phyloP scores from a whole-genome alignment of 1,140 invertebrate species.

The Mercenaria mercenaria region DNA sequence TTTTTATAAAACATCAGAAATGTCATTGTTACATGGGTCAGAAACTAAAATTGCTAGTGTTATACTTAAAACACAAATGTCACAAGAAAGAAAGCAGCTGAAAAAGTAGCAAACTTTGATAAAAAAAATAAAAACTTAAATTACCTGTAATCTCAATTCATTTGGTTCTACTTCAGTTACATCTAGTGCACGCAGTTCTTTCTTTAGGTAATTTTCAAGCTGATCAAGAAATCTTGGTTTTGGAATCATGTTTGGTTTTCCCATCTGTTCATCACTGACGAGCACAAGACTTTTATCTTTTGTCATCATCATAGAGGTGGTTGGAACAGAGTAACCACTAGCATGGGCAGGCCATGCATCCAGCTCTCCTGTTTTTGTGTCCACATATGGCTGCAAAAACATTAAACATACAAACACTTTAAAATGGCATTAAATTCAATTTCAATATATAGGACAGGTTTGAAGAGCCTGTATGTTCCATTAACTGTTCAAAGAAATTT shows the following conservation, averaged over 20 bases:
- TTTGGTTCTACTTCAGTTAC: slow-evolving; percentile 82
- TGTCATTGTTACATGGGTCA: too few relatives aligned
- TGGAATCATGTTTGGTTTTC: slow-evolving; percentile 83
- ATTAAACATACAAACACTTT: too few relatives aligned
- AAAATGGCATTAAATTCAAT: background rate
- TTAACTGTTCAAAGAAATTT: background rate
- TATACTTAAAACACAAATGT: too few relatives aligned
- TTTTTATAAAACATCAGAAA: too few relatives aligned
- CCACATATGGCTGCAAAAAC: slow-evolving; percentile 83
- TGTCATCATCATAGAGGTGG: slow-evolving; percentile 79
- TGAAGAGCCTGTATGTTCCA: background rate
- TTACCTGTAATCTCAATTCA: slow-evolving; percentile 85
- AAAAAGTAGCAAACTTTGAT: too few relatives aligned
- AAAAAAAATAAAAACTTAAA: too few relatives aligned
- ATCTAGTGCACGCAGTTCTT: slow-evolving; percentile 83
- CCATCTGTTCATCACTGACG: slow-evolving; percentile 81
- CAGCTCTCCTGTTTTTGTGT: slow-evolving; percentile 83
- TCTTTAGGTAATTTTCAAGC: slow-evolving; percentile 85
- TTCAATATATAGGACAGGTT: background rate
- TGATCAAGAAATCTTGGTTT: slow-evolving; percentile 85
- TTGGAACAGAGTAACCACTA: slow-evolving; percentile 78
- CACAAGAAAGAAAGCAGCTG: too few relatives aligned
- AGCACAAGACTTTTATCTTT: slow-evolving; percentile 84
- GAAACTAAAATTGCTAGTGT: too few relatives aligned
- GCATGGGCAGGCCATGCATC: slow-evolving; percentile 86